Evolutionary conservation across 2,888 invertebrate species (phyloP).

Genomic region (Brenthis daphne): DNA sequence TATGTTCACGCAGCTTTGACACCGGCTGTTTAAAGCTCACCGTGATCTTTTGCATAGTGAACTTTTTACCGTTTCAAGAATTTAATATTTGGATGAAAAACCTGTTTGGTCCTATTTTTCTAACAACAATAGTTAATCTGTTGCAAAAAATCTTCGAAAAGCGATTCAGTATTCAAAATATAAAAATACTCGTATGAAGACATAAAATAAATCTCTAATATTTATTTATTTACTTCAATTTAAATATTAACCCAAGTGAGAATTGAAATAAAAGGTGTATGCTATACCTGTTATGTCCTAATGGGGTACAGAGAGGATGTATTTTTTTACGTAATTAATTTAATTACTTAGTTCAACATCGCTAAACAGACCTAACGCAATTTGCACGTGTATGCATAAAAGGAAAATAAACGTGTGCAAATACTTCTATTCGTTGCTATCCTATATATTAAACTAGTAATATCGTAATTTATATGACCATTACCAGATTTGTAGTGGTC

Average conservation of each 20-base stretch:
- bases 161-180: not conserved
- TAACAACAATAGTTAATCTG: too few species aligned
- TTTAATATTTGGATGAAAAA: too few species aligned
- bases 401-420: constrained; percentile 1
- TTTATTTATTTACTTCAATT: too few species aligned
- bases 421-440: constrained; percentile 11
- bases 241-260: too few species aligned
- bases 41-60: too few species aligned
- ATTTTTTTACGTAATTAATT: constrained; percentile 4
- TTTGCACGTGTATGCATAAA: constrained; percentile 7
- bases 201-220: too few species aligned
- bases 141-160: not conserved
- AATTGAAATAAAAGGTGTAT: too few species aligned
- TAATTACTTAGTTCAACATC: not conserved
- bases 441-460: constrained; percentile 20
- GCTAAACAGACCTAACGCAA: constrained; percentile 2
- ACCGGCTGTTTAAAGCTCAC: too few species aligned
- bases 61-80: too few species aligned
- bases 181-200: not conserved
- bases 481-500: constrained; percentile 24
- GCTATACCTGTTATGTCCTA: too few species aligned
- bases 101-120: too few species aligned
- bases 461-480: constrained; percentile 12
- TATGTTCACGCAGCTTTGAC: too few species aligned
- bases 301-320: not conserved